Evolutionary conservation across 2,888 invertebrate genomes (phyloP).

Genomic region (Uropetala carovei): DNA sequence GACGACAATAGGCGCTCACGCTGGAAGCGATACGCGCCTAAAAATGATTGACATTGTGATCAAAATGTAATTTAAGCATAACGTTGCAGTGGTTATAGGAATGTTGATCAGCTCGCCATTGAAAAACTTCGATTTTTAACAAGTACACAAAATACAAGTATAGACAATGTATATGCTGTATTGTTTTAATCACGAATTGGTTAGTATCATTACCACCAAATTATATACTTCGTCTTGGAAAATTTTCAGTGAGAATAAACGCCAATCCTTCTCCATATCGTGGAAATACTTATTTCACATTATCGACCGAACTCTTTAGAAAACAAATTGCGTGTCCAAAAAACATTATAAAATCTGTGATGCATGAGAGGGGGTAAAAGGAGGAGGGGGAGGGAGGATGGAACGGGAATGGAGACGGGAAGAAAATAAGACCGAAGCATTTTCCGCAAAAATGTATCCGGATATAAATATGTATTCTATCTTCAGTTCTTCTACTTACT

Average conservation of each 20-base stretch:
- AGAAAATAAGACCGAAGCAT: not conserved
- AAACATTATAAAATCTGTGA: not conserved
- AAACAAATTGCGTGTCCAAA: constrained; percentile 25
- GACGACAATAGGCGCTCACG: too few relatives aligned
- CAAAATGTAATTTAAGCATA: too few relatives aligned
- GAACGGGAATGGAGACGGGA: not conserved
- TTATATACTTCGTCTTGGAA: too few relatives aligned
- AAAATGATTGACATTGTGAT: too few relatives aligned
- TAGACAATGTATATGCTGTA: too few relatives aligned
- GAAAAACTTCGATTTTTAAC: too few relatives aligned
- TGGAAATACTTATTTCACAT: not conserved
- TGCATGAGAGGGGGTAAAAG: not conserved
- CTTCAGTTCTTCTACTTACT: not conserved
- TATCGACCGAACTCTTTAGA: not conserved
- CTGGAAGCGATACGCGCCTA: too few relatives aligned
- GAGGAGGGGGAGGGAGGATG: not conserved
- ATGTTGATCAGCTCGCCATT: too few relatives aligned
- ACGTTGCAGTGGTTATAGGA: too few relatives aligned
- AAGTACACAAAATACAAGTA: too few relatives aligned
- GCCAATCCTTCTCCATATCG: not conserved
- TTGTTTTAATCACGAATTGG: too few relatives aligned
- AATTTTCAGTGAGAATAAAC: not conserved
- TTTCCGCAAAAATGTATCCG: not conserved
- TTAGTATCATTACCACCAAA: too few relatives aligned
- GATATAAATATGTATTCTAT: not conserved